A percentile compares a stretch with the other conserved stretches of the same genome.
These are phyloP conservation scores for Tridacna crocea DNA, from an alignment of 2,888 invertebrate genomes.

Conservation along the genomic window DNA sequence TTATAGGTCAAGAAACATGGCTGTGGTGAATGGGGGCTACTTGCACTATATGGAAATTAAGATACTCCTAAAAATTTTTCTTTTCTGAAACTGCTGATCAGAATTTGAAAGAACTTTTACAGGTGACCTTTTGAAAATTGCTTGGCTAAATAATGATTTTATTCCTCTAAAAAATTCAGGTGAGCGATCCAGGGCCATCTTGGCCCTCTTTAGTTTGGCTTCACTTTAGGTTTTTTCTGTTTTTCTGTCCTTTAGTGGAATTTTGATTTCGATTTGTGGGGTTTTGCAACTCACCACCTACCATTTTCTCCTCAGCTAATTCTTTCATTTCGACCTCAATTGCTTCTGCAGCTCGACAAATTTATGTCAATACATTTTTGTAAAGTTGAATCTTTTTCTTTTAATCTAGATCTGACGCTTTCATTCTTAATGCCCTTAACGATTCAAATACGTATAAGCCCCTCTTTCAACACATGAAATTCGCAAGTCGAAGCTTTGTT, in stretches of 20 bases:
- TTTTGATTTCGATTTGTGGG: neutral
- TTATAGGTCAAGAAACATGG: too few species aligned
- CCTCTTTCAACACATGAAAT: neutral
- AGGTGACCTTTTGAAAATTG: too few species aligned
- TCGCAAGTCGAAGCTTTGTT: constrained; percentile 11
- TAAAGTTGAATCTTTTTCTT: constrained; percentile 24
- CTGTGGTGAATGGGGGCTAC: too few species aligned
- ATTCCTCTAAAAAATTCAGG: too few species aligned
- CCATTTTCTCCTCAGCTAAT: neutral
- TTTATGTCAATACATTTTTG: constrained; percentile 40
- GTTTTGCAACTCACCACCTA: neutral
- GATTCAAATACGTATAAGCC: constrained; percentile 1
- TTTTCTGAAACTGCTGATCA: too few species aligned
- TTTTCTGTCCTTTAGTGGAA: neutral
- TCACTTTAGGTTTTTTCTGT: neutral
- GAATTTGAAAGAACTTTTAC: too few species aligned
- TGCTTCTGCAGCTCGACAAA: constrained; percentile 30
- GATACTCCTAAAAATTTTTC: too few species aligned
- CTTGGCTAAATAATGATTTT: too few species aligned
- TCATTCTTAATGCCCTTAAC: neutral
- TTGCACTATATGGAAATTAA: too few species aligned
- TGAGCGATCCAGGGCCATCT: too few species aligned
- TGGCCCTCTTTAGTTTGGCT: neutral
- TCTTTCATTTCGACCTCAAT: constrained; percentile 14
- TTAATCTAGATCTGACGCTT: neutral